Base-by-base conservation (phyloP, 2,797 vertebrate species). In the Tadarida brasiliensis region DNA sequence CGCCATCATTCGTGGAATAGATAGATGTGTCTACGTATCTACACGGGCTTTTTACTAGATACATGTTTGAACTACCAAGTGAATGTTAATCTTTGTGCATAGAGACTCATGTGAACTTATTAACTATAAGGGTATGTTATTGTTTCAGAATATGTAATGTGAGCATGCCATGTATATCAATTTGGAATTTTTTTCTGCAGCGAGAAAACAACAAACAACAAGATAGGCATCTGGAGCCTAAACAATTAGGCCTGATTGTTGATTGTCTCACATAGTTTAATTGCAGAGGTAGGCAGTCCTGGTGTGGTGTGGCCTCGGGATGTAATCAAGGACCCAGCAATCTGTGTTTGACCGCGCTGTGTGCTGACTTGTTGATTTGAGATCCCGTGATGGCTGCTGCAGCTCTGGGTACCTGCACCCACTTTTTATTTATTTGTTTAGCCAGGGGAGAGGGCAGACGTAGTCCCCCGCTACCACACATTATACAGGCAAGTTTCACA, bases 71-170 rank as follows among this genome's bases (percentile, higher is more conserved):
- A 51, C 28, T 44, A 70, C 63, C 67, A 54, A 92, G 14, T 63
- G 15, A 93, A 74, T 56, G 65, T n/a, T 93, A 63, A 70, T 94
- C 67, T 92, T 84, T 81, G 22, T 47, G 30, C n/a, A 16, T 82
- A 67, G 63, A 94, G 77, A 84, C 11, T 71, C 9, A 30, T 24
- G 86, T 63, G 67, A 73, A 54, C 77, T 84, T 91, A 59, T 67
- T 73, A 44, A 35, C 59, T 94, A 19, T 67, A 68, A 59, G 68
- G n/a, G 20, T 51, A 47, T 26, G 26, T 59, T 83, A 91, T 63
- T 90, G n/a, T 82, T 91, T 95, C 61, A 78, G 87, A 93, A 77
- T 83, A 88, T 33, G 51, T 73, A 78, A 67, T 71, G 74, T n/a
- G 44, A 89, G 26, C 35, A 87, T 47, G 56, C 19, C 39, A 28